A percentile compares a stretch with the other conserved stretches of the same genome.
These are phyloP conservation scores for Dreissena rostriformis DNA, from an alignment of 1,140 invertebrate species.

Conservation along the genomic window DNA sequence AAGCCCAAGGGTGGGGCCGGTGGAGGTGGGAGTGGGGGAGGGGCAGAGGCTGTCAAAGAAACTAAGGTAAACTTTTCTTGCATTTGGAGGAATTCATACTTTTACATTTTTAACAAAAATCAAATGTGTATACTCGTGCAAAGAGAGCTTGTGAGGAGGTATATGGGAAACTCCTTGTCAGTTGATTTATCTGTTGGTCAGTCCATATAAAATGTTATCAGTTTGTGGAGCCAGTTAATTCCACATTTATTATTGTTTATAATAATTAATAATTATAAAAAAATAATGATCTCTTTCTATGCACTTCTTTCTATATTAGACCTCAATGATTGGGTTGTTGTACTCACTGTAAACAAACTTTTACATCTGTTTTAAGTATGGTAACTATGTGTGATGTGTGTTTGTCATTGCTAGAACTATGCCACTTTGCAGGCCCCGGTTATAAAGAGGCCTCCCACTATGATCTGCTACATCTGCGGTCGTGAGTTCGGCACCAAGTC, in stretches of 20 bases:
- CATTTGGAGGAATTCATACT: background rate
- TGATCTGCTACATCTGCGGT: constrained; percentile 88
- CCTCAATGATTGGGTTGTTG: background rate
- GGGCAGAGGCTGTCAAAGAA: background rate
- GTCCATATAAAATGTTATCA: background rate
- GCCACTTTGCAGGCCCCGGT: constrained; percentile 56
- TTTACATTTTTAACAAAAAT: background rate
- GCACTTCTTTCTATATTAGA: background rate
- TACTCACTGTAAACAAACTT: background rate
- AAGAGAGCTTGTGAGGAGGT: background rate
- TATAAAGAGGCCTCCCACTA: constrained; percentile 78
- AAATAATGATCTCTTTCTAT: background rate
- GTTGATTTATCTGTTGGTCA: background rate
- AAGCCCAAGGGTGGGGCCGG: constrained; percentile 68
- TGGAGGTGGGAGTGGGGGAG: constrained; percentile 7
- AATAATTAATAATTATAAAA: background rate
- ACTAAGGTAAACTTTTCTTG: constrained; percentile 8
- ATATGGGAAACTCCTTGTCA: background rate
- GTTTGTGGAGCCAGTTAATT: no score
- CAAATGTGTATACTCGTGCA: background rate
- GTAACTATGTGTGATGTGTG: background rate
- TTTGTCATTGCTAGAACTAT: background rate
- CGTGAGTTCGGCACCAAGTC: constrained; percentile 88
- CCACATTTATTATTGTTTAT: background rate
- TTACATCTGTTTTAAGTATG: background rate